These are phyloP conservation scores for Mactromeris polynyma DNA, from an alignment of 2,888 invertebrate genomes.

Conservation along the genomic window DNA sequence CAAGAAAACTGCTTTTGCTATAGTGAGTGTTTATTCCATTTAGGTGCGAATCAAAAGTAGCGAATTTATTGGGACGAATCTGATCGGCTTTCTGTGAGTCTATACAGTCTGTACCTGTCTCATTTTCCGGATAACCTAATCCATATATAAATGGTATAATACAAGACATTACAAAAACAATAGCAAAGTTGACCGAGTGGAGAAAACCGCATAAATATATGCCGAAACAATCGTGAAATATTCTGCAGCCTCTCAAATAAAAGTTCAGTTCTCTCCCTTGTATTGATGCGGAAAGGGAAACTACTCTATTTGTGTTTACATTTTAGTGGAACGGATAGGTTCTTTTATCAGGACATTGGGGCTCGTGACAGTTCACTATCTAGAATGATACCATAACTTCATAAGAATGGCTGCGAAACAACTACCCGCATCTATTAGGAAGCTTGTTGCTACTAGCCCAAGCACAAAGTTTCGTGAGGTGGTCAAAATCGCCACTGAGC, in stretches of 20 bases:
- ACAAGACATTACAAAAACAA: background rate
- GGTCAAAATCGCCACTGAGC: constrained; percentile 76
- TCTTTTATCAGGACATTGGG: background rate
- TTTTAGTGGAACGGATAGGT: background rate
- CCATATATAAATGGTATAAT: constrained; percentile 3
- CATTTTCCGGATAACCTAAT: constrained; percentile 7
- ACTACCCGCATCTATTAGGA: constrained; percentile 80
- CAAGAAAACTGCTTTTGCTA: no score
- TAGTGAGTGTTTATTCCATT: background rate
- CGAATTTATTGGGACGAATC: background rate
- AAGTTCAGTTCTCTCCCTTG: background rate
- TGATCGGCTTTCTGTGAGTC: no score
- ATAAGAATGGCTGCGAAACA: constrained; percentile 71
- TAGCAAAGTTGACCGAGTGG: background rate
- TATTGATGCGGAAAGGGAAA: background rate
- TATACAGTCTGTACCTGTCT: constrained; percentile 15
- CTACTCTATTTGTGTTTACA: constrained; percentile 17
- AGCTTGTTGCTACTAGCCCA: constrained; percentile 81
- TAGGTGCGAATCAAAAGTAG: background rate
- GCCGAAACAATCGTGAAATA: background rate
- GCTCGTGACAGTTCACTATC: background rate
- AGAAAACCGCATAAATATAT: background rate
- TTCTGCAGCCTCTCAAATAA: no score
- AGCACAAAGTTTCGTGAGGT: constrained; percentile 84
- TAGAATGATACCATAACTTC: background rate